phyloP scores from a whole-genome alignment of 2,113 vertebrate species.

The Hippotragus niger region DNA sequence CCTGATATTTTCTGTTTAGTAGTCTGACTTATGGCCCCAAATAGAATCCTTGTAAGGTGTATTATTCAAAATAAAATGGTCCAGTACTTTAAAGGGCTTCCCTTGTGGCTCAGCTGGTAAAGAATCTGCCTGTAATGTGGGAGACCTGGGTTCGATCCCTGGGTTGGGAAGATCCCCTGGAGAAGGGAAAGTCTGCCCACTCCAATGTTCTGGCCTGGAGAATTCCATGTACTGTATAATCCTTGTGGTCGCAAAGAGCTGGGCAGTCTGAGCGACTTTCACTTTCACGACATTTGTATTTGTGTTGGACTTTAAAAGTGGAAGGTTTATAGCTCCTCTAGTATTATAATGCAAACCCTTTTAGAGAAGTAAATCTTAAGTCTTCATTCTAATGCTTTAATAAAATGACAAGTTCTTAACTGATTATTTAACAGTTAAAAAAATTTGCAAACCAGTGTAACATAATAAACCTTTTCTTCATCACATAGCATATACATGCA shows the following conservation, averaged over 20 bases:
- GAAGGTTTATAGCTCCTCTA: neutral
- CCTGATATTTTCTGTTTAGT: slow-evolving; percentile 19
- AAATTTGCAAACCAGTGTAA: neutral
- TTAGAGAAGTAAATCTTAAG: slow-evolving; percentile 15
- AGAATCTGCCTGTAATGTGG: neutral
- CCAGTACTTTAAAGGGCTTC: neutral
- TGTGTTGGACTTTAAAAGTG: slow-evolving; percentile 20
- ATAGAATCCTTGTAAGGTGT: neutral
- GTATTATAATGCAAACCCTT: neutral
- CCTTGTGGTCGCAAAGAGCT: rapidly evolving
- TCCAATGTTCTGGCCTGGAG: neutral
- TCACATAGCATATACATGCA: neutral
- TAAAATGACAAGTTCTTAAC: slow-evolving; percentile 15
- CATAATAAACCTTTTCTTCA: neutral
- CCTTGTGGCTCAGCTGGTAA: neutral
- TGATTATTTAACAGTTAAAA: slow-evolving; percentile 32
- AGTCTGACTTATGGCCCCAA: neutral
- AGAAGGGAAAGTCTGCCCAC: neutral
- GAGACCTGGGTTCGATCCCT: neutral
- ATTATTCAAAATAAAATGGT: slow-evolving; percentile 38
- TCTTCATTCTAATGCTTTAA: neutral
- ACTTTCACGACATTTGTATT: neutral
- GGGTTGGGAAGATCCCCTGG: neutral
- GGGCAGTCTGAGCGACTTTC: neutral
- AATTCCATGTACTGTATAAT: neutral